phyloP scores from a whole-genome alignment of 2,888 invertebrate species.

The Parnassius orleans region DNA sequence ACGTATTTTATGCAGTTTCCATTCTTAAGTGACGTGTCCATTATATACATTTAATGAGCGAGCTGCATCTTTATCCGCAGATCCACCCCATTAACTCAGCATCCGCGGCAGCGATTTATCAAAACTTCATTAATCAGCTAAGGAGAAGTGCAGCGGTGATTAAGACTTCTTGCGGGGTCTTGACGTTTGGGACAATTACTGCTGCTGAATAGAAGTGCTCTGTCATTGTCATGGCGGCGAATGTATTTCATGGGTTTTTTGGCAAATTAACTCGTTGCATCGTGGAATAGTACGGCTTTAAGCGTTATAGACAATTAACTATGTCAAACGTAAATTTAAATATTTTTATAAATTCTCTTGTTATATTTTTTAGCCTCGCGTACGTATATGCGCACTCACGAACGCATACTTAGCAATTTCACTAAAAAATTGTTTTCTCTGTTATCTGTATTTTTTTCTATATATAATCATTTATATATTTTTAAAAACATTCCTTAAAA shows the following conservation, averaged over 20 bases:
- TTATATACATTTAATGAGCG: constrained; percentile 34
- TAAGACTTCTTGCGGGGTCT: constrained; percentile 45
- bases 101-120: constrained; percentile 49
- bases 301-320: no score
- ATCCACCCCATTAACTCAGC: constrained; percentile 52
- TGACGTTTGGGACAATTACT: constrained; percentile 16
- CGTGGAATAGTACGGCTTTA: no score
- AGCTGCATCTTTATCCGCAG: constrained; percentile 49
- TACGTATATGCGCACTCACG: no score
- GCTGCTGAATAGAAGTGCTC: constrained; percentile 11
- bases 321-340: no score
- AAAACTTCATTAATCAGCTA: constrained; percentile 56
- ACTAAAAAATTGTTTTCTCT: no score
- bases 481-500: no score
- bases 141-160: constrained; percentile 47
- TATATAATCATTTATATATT: no score
- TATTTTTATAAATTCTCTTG: no score
- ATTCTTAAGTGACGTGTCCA: constrained; percentile 32
- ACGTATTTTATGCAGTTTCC: constrained; percentile 28
- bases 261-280: neutral
- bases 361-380: no score
- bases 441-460: no score
- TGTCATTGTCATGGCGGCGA: constrained; percentile 22
- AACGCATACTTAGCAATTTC: no score
- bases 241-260: constrained; percentile 3